Base-by-base conservation (phyloP, 2,113 vertebrate species). In the Leptocoma aspasia region DNA sequence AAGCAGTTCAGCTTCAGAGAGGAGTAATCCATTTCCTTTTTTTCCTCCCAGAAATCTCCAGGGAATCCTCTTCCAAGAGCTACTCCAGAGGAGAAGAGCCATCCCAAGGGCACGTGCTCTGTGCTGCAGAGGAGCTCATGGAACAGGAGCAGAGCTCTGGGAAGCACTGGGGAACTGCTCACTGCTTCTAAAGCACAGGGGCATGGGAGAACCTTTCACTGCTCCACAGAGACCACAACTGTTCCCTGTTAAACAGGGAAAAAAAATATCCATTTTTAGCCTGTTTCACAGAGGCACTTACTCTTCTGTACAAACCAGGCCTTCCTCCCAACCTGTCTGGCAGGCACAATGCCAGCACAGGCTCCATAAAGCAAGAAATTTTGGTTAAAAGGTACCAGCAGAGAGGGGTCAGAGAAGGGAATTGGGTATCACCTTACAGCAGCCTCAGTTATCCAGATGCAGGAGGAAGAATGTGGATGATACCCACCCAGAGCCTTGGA, bases 221-320 rank as follows among this genome's bases (percentile, higher is more conserved):
- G 76, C 69, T 83, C 31, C 31, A 78, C 2, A 1, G 63, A 44
- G 44, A 83, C 18, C 83, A 39, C 2, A 5, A 64, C 60, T 81
- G 35, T 14, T 81, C 45, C 71, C n/a, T 44, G 54, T 2, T 42
- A 35, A 54, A 54, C 0, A 1, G 12, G 35, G 24, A 1, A 9
- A 61, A 71, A 64, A 56, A 5, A 52, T 39, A 78, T 9, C 13
- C 47, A 49, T 73, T 90, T 92, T 92, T 31, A 81, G 60, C 47
- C 42, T 2, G 0, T 80, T 85, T 79, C 39, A 52, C 3, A 20
- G 22, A 12, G 13, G 26, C 17, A 30, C 1, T 57, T 27, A 45
- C 31, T 66, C 47, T 42, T 52, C 69, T 68, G 60, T n/a, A 73
- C 45, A 50, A 86, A 53, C 23, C 3, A 5, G 19, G 82, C 39